Conservation (phyloP, 2,797 vertebrate species). For the Ptychadena robeensis region DNA sequence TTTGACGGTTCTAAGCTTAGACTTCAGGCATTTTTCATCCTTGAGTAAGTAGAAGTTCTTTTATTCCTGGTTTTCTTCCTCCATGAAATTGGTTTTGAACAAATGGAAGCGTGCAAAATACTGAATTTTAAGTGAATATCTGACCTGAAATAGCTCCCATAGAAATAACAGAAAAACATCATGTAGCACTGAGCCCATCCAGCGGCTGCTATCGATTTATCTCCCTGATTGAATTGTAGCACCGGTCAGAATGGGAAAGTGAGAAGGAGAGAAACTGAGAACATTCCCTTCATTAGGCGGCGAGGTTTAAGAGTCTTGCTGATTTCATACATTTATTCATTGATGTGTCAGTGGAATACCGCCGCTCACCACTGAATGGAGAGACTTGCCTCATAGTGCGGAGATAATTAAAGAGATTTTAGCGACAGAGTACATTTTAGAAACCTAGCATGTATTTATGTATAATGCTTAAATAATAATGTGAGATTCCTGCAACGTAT, state of each 20-base stretch:
- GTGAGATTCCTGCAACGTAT: too few relatives aligned
- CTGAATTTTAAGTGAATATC: constrained; percentile 57
- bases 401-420: constrained; percentile 10
- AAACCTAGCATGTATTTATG: neutral
- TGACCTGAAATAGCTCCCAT: constrained; percentile 30
- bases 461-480: too few relatives aligned
- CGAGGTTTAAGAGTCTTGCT: constrained; percentile 31
- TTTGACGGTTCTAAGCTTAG: neutral
- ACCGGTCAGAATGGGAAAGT: constrained; percentile 40
- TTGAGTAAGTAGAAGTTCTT: constrained; percentile 18
- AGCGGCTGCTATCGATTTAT: constrained; percentile 32
- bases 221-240: constrained; percentile 35
- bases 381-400: neutral
- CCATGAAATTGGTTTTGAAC: constrained; percentile 29
- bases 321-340: constrained; percentile 43
- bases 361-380: neutral
- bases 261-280: constrained; percentile 36
- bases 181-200: constrained; percentile 21
- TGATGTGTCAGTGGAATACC: constrained; percentile 25
- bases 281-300: constrained; percentile 35
- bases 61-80: neutral
- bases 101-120: constrained; percentile 38
- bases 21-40: neutral
- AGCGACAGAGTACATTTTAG: neutral
- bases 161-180: constrained; percentile 11